Percentiles rank a stretch among this genome's conserved stretches.
These are phyloP conservation scores for Furnarius figulus DNA, from an alignment of 2,113 vertebrate genomes.

Conservation along the genomic window DNA sequence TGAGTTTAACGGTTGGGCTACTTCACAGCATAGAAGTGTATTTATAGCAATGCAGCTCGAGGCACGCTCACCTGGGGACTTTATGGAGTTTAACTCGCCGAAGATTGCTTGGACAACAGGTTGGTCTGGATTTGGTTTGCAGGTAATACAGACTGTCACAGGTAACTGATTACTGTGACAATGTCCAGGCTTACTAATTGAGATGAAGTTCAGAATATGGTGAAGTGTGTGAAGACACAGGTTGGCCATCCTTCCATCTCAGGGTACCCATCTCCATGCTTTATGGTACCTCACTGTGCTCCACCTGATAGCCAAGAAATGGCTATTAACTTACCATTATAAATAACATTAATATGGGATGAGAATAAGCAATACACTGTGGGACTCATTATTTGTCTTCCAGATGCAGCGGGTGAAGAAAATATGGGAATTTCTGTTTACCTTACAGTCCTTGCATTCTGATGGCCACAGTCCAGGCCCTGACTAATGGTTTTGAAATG, in stretches of 20 bases:
- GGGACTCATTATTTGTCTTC: conserved; percentile 78
- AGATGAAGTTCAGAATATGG: not conserved
- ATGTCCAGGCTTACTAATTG: not conserved
- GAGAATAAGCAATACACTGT: conserved; percentile 56
- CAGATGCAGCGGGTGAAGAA: conserved; percentile 69
- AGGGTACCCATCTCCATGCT: not conserved
- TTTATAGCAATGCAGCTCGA: conserved; percentile 53
- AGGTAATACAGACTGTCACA: conserved; percentile 1
- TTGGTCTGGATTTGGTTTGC: conserved; percentile 35
- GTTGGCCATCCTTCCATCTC: not conserved
- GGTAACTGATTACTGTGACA: not conserved
- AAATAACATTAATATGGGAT: conserved; percentile 59
- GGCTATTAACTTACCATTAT: conserved; percentile 48
- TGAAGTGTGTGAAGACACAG: not conserved
- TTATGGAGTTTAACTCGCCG: not conserved
- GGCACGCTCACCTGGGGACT: conserved; percentile 5
- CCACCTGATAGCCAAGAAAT: conserved; percentile 23
- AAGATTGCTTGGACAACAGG: not conserved
- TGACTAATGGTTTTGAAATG: conserved; percentile 80
- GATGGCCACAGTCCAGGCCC: conserved; percentile 72
- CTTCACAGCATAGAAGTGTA: not conserved
- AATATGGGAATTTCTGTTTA: conserved; percentile 62
- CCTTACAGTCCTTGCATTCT: conserved; percentile 65
- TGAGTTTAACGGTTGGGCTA: conserved; percentile 64
- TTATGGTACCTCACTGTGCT: not conserved